phyloP scores from a whole-genome alignment of 2,113 vertebrate genomes.

The Oceanites oceanicus region DNA sequence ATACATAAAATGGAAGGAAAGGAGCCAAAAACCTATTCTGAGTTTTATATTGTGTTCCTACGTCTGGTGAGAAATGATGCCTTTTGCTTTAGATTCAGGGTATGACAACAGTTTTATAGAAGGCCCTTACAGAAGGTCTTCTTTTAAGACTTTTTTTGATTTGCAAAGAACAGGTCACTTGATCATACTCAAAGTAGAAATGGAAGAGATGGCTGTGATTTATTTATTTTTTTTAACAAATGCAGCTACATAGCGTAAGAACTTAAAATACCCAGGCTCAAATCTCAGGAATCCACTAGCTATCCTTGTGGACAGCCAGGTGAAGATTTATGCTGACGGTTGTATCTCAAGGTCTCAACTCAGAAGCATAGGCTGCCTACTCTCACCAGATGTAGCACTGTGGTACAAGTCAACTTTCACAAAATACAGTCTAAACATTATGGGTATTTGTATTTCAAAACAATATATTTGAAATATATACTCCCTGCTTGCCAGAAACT shows the following conservation, averaged over 20 bases:
- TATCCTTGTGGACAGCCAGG: background rate
- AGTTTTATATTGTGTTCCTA: background rate
- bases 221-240: background rate
- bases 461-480: background rate
- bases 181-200: background rate
- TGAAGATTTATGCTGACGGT: background rate
- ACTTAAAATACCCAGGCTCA: background rate
- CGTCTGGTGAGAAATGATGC: background rate
- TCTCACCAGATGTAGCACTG: background rate
- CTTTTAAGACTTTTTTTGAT: background rate
- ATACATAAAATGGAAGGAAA: constrained; percentile 26
- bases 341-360: background rate
- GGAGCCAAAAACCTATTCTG: constrained; percentile 5
- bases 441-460: background rate
- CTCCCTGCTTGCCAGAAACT: background rate
- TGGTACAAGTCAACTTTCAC: background rate
- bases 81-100: background rate
- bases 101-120: background rate
- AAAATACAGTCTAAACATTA: background rate
- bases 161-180: background rate
- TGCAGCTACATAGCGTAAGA: background rate
- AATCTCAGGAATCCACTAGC: background rate
- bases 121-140: background rate
- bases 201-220: background rate
- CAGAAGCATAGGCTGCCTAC: background rate